Evolutionary conservation across 2,888 invertebrate species (phyloP), one percentile per base, ranked within the genome.

Genomic region (Xanthostigma xanthostigma): DNA sequence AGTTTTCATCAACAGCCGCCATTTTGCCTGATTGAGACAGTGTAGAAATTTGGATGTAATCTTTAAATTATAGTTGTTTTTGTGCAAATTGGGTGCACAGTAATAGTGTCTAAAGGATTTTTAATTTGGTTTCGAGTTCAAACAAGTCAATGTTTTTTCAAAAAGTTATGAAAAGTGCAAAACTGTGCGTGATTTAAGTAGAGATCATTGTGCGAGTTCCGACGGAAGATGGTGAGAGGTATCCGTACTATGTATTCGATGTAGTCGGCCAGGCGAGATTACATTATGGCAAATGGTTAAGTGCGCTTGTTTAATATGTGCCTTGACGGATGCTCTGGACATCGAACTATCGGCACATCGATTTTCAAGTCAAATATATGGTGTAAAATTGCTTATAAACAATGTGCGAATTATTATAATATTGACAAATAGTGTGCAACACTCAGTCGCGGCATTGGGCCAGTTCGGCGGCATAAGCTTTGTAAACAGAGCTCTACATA

Each of bases 1-100:
- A 87, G 81, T 87, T 84, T 79, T 84, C 84, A 85, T 85, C 86
- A 86, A 84, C 84, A 85, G 86, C 87, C 85, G 88, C 89, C 89
- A 89, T 89, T 82, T 89, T 89, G 84, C 79, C 79, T 79, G 79
- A 79, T 75, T 75, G 76, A 76, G 79, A 78, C 78, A 79, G 75
- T 76, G 78, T 76, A 75, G 78, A 78, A 79, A 77, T 81, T 79
- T 75, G 75, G 76, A 76, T 74, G 76, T 78, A 77, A 76, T 76
- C 75, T 73, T 74, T 72, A 76, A 77, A 78, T 76, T 76, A 75
- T 75, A 72, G 76, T 74, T 62, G 62, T 62, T 65, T 63, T 64
- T 62, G 62, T 58, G 60, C 61, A 64, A 62, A 62, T 64, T 60
- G 60, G 61, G 27, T 27, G 61, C 51, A 53, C 51, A 53, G 53